phyloP scores from a whole-genome alignment of 2,113 vertebrate genomes.

The Eudyptes chrysolophus region DNA sequence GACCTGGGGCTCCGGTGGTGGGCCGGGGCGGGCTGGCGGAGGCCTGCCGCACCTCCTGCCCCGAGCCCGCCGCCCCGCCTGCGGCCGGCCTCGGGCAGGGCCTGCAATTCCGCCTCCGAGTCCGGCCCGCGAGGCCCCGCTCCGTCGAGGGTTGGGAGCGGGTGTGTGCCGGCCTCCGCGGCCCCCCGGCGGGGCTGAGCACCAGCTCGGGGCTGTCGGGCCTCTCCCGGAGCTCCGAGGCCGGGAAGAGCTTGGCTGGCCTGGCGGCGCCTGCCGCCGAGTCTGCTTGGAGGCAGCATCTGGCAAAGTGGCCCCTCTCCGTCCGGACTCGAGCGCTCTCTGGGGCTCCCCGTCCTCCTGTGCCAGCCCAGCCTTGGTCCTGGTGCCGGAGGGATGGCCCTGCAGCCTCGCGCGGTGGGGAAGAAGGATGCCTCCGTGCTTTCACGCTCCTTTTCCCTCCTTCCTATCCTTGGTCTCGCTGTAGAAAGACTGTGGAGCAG shows the following conservation, averaged over 20 bases:
- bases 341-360: not conserved
- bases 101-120: not conserved
- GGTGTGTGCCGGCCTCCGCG: not conserved
- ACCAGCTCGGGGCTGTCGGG: not conserved
- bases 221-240: not conserved
- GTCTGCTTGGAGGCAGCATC: not conserved
- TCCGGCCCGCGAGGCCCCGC: not conserved
- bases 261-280: not conserved
- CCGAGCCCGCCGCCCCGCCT: too few species aligned
- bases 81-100: not conserved
- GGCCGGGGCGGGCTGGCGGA: not conserved
- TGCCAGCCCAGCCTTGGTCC: not conserved
- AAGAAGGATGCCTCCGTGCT: not conserved
- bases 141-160: not conserved
- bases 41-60: too few species aligned
- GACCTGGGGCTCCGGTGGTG: too few species aligned
- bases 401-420: not conserved
- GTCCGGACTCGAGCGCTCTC: not conserved
- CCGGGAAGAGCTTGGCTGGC: not conserved
- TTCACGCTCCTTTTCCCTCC: not conserved
- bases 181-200: not conserved
- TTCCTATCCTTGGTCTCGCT: fast-evolving
- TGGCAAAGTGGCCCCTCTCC: not conserved
- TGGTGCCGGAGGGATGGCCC: not conserved
- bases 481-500: fast-evolving